These are phyloP conservation scores for Chrysoperla carnea DNA, from an alignment of 1,140 invertebrate species.

Conservation along the genomic window DNA sequence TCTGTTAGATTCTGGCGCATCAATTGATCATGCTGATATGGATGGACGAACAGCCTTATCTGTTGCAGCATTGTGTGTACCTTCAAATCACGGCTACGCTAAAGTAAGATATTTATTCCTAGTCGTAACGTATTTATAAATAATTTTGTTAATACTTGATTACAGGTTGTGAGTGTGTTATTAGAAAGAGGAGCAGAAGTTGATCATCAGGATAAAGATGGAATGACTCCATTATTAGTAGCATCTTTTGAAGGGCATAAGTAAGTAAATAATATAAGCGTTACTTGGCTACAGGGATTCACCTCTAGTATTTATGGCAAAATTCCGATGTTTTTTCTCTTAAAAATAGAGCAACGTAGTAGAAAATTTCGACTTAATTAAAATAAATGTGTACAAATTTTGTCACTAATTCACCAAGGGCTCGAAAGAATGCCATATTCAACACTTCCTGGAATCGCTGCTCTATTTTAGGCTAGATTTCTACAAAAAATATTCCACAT, in stretches of 20 bases:
- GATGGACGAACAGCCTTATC: constrained; percentile 85
- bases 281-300: no score
- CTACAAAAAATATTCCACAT: no score
- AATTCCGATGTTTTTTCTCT: not conserved
- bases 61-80: constrained; percentile 80
- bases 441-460: no score
- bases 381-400: no score
- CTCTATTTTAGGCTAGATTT: no score
- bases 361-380: no score
- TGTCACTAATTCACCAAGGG: no score
- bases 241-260: constrained; percentile 87
- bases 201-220: constrained; percentile 78
- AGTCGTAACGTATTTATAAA: not conserved
- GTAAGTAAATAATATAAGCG: constrained; percentile 25
- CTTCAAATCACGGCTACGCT: constrained; percentile 57
- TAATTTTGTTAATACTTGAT: no score
- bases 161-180: constrained; percentile 34
- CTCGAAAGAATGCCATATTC: no score
- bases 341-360: not conserved
- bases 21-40: constrained; percentile 74
- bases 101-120: constrained; percentile 25
- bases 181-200: constrained; percentile 74
- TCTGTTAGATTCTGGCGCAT: constrained; percentile 66
- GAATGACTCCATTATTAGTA: constrained; percentile 82
- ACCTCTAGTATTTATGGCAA: not conserved